A percentile compares a stretch with the other conserved stretches of the same genome.
These are phyloP conservation scores for Lampris incognitus DNA, from an alignment of 2,113 vertebrate genomes.

Conservation along the genomic window DNA sequence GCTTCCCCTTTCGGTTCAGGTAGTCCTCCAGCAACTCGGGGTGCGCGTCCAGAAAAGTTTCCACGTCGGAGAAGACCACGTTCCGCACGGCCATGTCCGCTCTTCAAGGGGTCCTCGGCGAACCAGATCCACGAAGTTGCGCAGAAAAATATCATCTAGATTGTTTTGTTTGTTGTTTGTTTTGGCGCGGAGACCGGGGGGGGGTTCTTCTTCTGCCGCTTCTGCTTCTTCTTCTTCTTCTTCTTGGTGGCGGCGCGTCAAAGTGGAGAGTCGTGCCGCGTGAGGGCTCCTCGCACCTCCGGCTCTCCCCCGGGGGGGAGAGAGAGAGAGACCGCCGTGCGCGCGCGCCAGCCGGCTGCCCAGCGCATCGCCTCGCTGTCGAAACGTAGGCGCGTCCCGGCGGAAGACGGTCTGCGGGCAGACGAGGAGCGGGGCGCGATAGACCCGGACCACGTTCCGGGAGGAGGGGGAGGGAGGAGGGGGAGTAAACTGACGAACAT, in stretches of 20 bases:
- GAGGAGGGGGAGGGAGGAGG: constrained; percentile 16
- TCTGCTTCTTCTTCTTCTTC: too few relatives aligned
- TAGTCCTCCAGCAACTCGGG: constrained; percentile 93
- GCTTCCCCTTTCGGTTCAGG: constrained; percentile 88
- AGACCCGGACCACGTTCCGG: too few relatives aligned
- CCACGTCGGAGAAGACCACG: constrained; percentile 93
- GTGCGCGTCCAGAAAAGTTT: constrained; percentile 96
- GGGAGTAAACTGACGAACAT: constrained; percentile 34
- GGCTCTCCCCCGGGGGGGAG: constrained; percentile 41
- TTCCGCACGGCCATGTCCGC: constrained; percentile 84
- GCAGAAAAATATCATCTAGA: constrained; percentile 72
- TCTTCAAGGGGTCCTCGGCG: constrained; percentile 57
- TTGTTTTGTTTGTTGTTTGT: constrained; percentile 30
- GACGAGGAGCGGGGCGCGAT: too few relatives aligned
- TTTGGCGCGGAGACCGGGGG: too few relatives aligned
- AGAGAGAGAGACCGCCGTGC: constrained; percentile 59
- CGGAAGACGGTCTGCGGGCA: too few relatives aligned
- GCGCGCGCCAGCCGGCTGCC: constrained; percentile 54
- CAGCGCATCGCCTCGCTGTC: constrained; percentile 40
- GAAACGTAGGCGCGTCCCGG: too few relatives aligned
- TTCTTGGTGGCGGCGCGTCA: too few relatives aligned
- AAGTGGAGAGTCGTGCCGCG: not conserved
- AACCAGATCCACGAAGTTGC: constrained; percentile 66
- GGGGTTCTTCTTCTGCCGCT: too few relatives aligned
- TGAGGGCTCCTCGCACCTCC: constrained; percentile 40